A percentile compares a stretch with the other conserved stretches of the same genome.
These are phyloP conservation scores for Sycobia sp. DNA, from an alignment of 1,140 invertebrate species.

Conservation along the genomic window DNA sequence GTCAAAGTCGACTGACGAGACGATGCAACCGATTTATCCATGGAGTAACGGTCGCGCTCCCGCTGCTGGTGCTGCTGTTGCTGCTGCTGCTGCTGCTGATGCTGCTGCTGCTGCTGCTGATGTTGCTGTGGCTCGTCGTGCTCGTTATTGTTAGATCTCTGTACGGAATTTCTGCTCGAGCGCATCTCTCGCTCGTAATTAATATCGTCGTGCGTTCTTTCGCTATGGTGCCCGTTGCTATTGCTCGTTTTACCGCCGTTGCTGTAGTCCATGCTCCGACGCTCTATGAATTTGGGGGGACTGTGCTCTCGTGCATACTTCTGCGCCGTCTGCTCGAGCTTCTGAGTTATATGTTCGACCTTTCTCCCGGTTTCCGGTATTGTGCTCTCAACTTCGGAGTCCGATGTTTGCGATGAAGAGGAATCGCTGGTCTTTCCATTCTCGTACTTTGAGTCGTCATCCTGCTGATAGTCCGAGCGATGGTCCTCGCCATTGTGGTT, in stretches of 20 bases:
- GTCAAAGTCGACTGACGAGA: slow-evolving; percentile 42
- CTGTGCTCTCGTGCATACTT: slow-evolving; percentile 59
- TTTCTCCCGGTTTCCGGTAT: slow-evolving; percentile 57
- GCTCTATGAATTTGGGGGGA: slow-evolving; percentile 55
- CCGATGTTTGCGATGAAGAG: slow-evolving; percentile 47
- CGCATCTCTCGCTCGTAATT: slow-evolving; percentile 37
- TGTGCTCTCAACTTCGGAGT: slow-evolving; percentile 57
- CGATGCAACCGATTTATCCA: slow-evolving; percentile 41
- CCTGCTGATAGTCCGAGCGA: slow-evolving; percentile 32
- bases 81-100: too few species aligned
- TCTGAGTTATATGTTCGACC: slow-evolving; percentile 60
- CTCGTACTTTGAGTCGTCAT: slow-evolving; percentile 47
- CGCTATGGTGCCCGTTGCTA: too few species aligned
- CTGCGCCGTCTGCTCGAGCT: slow-evolving; percentile 59
- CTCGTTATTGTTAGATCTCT: slow-evolving; percentile 31
- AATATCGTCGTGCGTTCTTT: slow-evolving; percentile 30
- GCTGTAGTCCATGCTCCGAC: slow-evolving; percentile 48
- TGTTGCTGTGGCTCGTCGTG: too few species aligned
- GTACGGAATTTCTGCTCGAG: not conserved
- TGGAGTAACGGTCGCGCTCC: slow-evolving; percentile 46
- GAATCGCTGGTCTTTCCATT: slow-evolving; percentile 50
- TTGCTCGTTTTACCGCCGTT: too few species aligned
- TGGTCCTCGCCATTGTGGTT: slow-evolving; percentile 36
- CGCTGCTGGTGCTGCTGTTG: too few species aligned
- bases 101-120: too few species aligned